A percentile compares a stretch with the other conserved stretches of the same genome.
Evolutionary conservation across 2,888 invertebrate species (phyloP).

Genomic region (Drosophila anceps): DNA sequence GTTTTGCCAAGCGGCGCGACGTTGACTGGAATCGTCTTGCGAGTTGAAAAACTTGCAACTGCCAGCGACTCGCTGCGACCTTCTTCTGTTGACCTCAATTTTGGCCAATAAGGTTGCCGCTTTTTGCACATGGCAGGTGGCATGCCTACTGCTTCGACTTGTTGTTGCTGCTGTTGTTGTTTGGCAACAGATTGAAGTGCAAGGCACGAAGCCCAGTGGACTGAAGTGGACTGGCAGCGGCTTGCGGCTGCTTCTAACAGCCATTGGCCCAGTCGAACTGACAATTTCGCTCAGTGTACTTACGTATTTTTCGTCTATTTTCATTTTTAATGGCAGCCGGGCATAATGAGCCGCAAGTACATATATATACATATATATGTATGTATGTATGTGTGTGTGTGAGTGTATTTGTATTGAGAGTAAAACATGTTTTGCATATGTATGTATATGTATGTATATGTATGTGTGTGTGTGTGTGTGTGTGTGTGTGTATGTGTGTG

Average conservation of each 20-base stretch:
- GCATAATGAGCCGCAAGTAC: slow-evolving; percentile 61
- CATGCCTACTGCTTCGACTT: slow-evolving; percentile 8
- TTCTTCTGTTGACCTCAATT: slow-evolving; percentile 76
- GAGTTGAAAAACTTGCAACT: slow-evolving; percentile 11
- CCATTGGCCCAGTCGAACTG: slow-evolving; percentile 3
- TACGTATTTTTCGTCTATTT: slow-evolving; percentile 23
- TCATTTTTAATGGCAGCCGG: slow-evolving; percentile 68
- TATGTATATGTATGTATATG: slow-evolving; percentile 46
- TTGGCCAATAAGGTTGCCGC: slow-evolving; percentile 67
- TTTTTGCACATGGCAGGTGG: slow-evolving; percentile 61
- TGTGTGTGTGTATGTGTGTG: not conserved
- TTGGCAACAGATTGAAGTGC: slow-evolving; percentile 57
- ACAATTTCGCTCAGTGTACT: slow-evolving; percentile 51
- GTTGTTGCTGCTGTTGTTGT: slow-evolving; percentile 25
- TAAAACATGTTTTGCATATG: slow-evolving; percentile 52
- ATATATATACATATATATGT: not conserved
- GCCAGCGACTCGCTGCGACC: slow-evolving; percentile 54
- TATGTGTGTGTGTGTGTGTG: slow-evolving; percentile 42
- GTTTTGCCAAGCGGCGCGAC: slow-evolving; percentile 9
- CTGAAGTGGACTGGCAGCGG: slow-evolving; percentile 14
- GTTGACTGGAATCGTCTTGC: slow-evolving; percentile 14
- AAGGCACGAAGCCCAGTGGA: slow-evolving; percentile 36
- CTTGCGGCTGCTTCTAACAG: not conserved
- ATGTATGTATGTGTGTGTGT: not conserved
- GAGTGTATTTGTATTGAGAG: slow-evolving; percentile 19